Evolutionary conservation across 53 echinoderm and acorn worm species (phyloP), one percentile per base, ranked within the genome.

Genomic region (Echinometra lucunter): DNA sequence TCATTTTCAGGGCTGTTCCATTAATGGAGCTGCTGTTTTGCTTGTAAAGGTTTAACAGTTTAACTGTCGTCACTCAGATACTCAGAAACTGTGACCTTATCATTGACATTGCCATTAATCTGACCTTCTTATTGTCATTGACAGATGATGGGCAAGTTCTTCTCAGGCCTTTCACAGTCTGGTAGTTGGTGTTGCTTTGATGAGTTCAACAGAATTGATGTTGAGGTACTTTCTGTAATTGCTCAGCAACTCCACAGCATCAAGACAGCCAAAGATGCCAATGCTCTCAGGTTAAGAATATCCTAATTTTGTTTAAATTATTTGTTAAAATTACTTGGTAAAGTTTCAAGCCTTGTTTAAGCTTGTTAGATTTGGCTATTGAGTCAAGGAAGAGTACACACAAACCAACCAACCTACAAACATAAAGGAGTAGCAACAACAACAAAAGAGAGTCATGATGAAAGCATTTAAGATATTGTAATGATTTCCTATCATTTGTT

Each of bases 151-250:
- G 99, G 98, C 57, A 99, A 99, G 96, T 98, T 99, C 95, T 98
- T 99, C 96, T 99, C 99, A 5, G 99, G 99, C 57, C 94, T 98
- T 37, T 95, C 99, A 37, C 99, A 98, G 92, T 97, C 99, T 66
- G 99, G 99, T 34, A 99, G 97, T 95, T 99, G 99, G 99, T 99
- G 99, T 74, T 99, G 98, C 82, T 99, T 99, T 99, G 98, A 99
- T 96, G 99, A 99, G 95, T 99, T 99, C 96, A 99, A 99, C 88
- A 96, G 99, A 47, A 98, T 99, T 44, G 99, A 99, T 91, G 96
- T 99, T 6, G 99, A 99, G 57, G 99, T 99, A 56, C 93, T 99
- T 82, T 99, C 99, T 40, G 99, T 99, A 17, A 96, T 99, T 25
- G 99, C 99, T 56, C 99, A 99, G 80, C 98, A 99, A 95, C 98